phyloP scores from a whole-genome alignment of 2,888 invertebrate genomes.

The Sinhomidia bicolor region DNA sequence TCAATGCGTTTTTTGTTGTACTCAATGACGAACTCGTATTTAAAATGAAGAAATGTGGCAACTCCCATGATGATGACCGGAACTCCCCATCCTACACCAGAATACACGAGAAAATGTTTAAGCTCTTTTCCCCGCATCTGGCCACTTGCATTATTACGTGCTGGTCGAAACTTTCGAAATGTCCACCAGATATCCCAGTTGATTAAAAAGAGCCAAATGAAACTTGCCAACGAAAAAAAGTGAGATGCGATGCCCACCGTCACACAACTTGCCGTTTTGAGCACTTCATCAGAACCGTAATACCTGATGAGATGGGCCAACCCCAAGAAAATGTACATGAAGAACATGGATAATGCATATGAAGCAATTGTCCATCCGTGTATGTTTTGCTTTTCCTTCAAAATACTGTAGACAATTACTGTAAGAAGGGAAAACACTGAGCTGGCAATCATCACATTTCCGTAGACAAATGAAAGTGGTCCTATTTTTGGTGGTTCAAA shows the following conservation, averaged over 20 bases:
- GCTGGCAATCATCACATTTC: conserved; percentile 71
- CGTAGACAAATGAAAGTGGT: conserved; percentile 71
- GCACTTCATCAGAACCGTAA: conserved; percentile 66
- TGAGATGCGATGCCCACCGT: conserved; percentile 75
- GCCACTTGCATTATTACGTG: not conserved
- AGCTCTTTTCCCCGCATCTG: conserved; percentile 1
- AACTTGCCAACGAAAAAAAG: conserved; percentile 76
- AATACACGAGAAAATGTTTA: conserved; percentile 63
- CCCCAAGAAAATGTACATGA: conserved; percentile 74
- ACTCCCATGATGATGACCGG: conserved; percentile 73
- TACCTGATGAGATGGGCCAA: conserved; percentile 73
- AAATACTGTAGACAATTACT: conserved; percentile 61
- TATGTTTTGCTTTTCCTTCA: conserved; percentile 73
- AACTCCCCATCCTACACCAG: conserved; percentile 74
- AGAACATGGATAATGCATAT: conserved; percentile 69
- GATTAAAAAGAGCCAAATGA: conserved; percentile 77
- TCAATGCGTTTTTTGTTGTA: no score
- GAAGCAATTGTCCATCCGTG: conserved; percentile 72
- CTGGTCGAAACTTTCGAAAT: conserved; percentile 71
- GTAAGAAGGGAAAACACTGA: conserved; percentile 71
- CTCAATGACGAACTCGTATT: conserved; percentile 75
- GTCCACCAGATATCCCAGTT: conserved; percentile 78
- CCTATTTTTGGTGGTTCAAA: conserved; percentile 66
- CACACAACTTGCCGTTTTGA: conserved; percentile 71
- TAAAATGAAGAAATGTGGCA: conserved; percentile 71